phyloP scores from a whole-genome alignment of 2,888 invertebrate species.

The Macrosiphum euphorbiae region DNA sequence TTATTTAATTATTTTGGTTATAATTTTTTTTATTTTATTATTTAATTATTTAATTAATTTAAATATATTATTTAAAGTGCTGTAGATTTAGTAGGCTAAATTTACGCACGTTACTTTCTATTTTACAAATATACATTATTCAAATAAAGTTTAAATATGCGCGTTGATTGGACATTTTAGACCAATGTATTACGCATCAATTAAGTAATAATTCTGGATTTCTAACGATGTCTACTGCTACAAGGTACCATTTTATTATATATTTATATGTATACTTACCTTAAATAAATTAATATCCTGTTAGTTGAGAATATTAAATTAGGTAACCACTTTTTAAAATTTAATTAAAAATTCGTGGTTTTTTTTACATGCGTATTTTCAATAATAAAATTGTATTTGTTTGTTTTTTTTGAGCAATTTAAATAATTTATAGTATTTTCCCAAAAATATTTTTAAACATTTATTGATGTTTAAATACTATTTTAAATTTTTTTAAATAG shows the following conservation, averaged over 20 bases:
- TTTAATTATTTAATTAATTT: neutral
- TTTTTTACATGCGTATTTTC: neutral
- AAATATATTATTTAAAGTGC: neutral
- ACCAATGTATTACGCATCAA: constrained; percentile 43
- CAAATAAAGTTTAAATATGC: neutral
- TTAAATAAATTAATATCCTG: neutral
- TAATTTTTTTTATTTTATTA: neutral
- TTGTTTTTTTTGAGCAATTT: neutral
- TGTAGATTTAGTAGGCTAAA: neutral
- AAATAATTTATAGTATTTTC: neutral
- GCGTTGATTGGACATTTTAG: neutral
- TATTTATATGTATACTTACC: neutral
- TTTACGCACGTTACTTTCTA: neutral
- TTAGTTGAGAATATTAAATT: neutral
- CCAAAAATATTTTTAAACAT: neutral
- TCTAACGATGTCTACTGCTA: constrained; percentile 54
- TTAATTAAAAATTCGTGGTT: neutral
- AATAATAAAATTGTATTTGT: neutral
- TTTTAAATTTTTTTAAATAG: neutral
- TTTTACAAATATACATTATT: neutral
- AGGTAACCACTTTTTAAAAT: neutral
- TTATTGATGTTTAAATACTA: neutral
- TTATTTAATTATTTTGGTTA: neutral
- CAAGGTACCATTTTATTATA: constrained; percentile 25
- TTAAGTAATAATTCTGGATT: constrained; percentile 35